Base-by-base conservation (phyloP, 2,888 invertebrate species). In the Agrotis segetum region DNA sequence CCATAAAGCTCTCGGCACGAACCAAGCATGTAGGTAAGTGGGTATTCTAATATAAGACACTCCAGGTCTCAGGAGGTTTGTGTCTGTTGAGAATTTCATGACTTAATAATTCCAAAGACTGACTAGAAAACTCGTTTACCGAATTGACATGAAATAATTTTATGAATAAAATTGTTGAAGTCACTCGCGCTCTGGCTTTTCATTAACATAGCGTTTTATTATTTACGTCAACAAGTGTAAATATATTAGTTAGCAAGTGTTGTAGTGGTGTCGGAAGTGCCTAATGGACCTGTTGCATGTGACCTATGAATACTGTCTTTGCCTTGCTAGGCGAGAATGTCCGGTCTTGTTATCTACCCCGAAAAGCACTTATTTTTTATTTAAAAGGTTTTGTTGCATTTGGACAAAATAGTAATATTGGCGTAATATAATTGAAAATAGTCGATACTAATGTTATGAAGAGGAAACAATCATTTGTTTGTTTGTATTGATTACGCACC, bases 241-340 rank as follows among this genome's bases (percentile, higher is more conserved):
- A 77, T 88, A 86, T 86, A 81, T 77, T 83, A 71, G 86, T 88
- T 89, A 88, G 86, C 86, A 89, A 89, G 88, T 87, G 85, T 72
- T 82, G 84, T 78, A 77, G 72, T 78, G 82, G 79, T 90, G 91
- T 90, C 92, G 92, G 93, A 93, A 93, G 87, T 88, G 81, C 84
- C 83, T 93, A 94, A 94, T 93, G 91, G 89, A 93, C 94, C 89
- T 95, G 94, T 94, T 95, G 94, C 93, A 79, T 81, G 87, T 90
- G 89, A 91, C 88, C 91, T 90, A 93, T 91, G 89, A 87, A 83
- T 84, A 83, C 82, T 85, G 82, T 83, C 86, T 85, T 81, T 82
- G 74, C 79, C 73, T 81, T 84, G 71, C 71, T 71, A 61, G 71
- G 50, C 71, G 49, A 77, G 65, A 69, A 79, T 63, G 72, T 63